A percentile compares a stretch with the other conserved stretches of the same genome.
Evolutionary conservation across 2,888 invertebrate species (phyloP).

Genomic region (Machimus rusticus): DNA sequence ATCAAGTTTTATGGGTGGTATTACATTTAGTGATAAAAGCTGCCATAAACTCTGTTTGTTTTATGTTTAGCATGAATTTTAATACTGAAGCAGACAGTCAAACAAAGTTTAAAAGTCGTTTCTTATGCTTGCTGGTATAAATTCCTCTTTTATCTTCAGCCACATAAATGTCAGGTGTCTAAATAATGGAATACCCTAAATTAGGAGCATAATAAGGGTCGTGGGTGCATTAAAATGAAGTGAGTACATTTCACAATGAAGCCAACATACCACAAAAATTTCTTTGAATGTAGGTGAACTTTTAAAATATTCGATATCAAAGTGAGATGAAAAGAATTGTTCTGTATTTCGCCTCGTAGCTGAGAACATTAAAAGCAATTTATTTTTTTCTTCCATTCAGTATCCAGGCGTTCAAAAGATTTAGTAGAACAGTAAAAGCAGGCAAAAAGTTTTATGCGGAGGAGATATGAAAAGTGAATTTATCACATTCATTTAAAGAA

Average conservation of each 20-base stretch:
- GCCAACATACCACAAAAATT: not conserved
- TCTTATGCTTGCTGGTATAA: not conserved
- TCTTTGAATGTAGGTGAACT: not conserved
- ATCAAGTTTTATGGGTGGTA: too few species aligned
- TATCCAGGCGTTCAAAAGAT: too few species aligned
- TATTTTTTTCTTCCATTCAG: too few species aligned
- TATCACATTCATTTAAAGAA: too few species aligned
- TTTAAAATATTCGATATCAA: not conserved
- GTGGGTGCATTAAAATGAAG: not conserved
- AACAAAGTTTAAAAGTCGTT: not conserved
- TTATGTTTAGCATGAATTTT: not conserved
- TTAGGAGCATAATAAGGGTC: not conserved
- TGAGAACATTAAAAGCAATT: not conserved
- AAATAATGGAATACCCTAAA: not conserved
- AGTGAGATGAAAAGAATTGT: not conserved
- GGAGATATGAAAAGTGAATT: too few species aligned
- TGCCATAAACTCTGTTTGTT: not conserved
- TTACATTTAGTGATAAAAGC: not conserved
- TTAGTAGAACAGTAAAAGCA: too few species aligned
- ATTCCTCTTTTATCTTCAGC: not conserved
- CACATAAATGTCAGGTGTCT: not conserved
- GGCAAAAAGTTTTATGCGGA: too few species aligned
- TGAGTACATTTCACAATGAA: not conserved
- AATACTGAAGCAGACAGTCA: not conserved
- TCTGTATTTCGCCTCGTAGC: not conserved